Evolutionary conservation across 2,113 vertebrate species (phyloP), one percentile per base, ranked within the genome.

Genomic region (Mixornis gularis): DNA sequence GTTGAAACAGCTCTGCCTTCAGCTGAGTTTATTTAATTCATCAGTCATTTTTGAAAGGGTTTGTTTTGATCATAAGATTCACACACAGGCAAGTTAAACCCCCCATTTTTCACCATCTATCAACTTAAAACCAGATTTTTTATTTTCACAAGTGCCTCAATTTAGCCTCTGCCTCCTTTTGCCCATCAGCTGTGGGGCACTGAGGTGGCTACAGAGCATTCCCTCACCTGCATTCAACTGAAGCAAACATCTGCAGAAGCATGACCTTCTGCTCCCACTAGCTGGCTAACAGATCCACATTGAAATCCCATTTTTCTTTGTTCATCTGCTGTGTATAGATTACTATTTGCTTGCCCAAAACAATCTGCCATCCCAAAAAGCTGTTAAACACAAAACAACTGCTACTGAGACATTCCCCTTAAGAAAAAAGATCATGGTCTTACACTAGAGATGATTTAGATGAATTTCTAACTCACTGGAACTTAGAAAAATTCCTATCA

Each of bases 261-360:
- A 43, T 89, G 49, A 43, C 59, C 52, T 43, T 83, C 60, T 77
- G 70, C 53, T 70, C 69, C 49, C 62, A 25, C 36, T 7, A 84
- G 72, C 82, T 89, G 52, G 58, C 93, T 60, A 70, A 78, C 22
- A 93, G 60, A 91, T 43, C 79, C 62, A 48, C 66, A 9, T 5
- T 30, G 78, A 65, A 84, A 93, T 63, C 79, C 40, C 41, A 34
- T 70, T 82, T 89, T 76, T 56, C 36, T 15, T 44, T 85, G 85
- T 49, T 80, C 88, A 79, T 92, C 91, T 95, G 87, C 79, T 29
- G 6, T 51, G 74, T 95, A 83, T 84, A 90, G 86, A 93, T 92
- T 88, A 80, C 14, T 73, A 40, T 52, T 71, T 78, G 51, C 81
- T 71, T 62, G 49, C 40, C 63, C 69, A 29, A 87, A 94, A n/a